Percentiles rank a stretch among this genome's conserved stretches.
phyloP scores from a whole-genome alignment of 2,888 invertebrate species.

The Pemphredon lugubris region DNA sequence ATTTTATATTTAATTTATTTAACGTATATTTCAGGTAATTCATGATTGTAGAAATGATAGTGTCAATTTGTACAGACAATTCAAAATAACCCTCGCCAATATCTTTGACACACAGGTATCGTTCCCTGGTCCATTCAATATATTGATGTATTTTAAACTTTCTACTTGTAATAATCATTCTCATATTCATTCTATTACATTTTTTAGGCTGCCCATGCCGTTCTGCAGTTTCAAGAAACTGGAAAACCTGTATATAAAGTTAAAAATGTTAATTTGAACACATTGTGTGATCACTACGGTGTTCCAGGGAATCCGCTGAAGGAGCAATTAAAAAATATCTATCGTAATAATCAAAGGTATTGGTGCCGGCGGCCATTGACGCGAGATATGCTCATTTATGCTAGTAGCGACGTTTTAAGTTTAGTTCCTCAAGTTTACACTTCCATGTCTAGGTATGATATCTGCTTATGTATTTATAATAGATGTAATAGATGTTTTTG shows the following conservation, averaged over 20 bases:
- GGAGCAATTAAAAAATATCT: slow-evolving; percentile 93
- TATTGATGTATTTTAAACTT: slow-evolving; percentile 22
- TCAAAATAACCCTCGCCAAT: slow-evolving; percentile 90
- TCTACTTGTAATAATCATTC: slow-evolving; percentile 11
- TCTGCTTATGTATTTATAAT: slow-evolving; percentile 7
- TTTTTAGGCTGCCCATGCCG: slow-evolving; percentile 91
- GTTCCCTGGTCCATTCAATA: no score
- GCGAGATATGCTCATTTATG: slow-evolving; percentile 95
- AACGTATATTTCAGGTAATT: slow-evolving; percentile 84
- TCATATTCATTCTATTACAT: slow-evolving; percentile 11
- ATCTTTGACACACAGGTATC: slow-evolving; percentile 96
- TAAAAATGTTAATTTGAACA: slow-evolving; percentile 95
- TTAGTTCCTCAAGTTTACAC: slow-evolving; percentile 92
- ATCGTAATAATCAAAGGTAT: slow-evolving; percentile 91
- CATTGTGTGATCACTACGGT: slow-evolving; percentile 93
- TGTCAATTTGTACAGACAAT: slow-evolving; percentile 92
- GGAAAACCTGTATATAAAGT: slow-evolving; percentile 96
- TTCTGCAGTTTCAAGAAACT: slow-evolving; percentile 94
- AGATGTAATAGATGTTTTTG: neutral
- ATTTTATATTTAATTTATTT: slow-evolving; percentile 11
- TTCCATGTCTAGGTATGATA: slow-evolving; percentile 84
- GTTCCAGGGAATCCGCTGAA: slow-evolving; percentile 95
- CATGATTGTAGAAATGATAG: slow-evolving; percentile 97
- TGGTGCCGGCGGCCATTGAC: slow-evolving; percentile 95
- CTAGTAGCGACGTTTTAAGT: slow-evolving; percentile 93